Percentiles rank a stretch among this genome's conserved stretches.
Evolutionary conservation across 23 tunicate genomes (phyloP).

Genomic region (Diplosoma virens): DNA sequence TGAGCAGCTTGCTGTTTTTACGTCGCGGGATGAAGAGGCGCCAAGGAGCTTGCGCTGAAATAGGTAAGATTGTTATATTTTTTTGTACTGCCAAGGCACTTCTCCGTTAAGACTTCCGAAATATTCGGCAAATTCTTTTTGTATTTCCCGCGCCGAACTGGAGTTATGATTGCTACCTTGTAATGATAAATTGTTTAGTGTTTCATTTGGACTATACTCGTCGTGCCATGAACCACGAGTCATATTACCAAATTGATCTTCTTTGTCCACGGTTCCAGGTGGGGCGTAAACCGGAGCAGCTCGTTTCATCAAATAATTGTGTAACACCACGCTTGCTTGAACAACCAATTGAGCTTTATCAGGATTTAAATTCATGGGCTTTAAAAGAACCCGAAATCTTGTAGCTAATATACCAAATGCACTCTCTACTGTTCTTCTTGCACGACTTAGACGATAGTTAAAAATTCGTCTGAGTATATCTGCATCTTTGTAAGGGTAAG

Average conservation of each 20-base stretch:
- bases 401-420: slow-evolving; percentile 9
- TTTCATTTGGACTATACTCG: not conserved
- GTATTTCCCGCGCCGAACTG: not conserved
- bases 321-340: slow-evolving; percentile 2
- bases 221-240: not conserved
- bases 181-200: not conserved
- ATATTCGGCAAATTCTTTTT: slow-evolving; percentile 3
- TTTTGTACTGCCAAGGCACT: not conserved
- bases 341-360: slow-evolving; percentile 10
- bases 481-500: not conserved
- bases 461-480: not conserved
- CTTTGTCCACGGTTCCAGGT: not conserved
- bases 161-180: not conserved
- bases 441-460: slow-evolving; percentile 10
- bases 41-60: not conserved
- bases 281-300: not conserved
- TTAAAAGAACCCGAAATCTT: not conserved
- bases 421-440: slow-evolving; percentile 15
- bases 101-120: not conserved
- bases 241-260: not conserved
- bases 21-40: not conserved
- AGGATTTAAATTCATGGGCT: slow-evolving; percentile 3
- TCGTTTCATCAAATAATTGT: not conserved
- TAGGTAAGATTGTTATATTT: not conserved
- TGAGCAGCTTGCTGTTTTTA: not conserved